A percentile compares a stretch with the other conserved stretches of the same genome.
These are phyloP conservation scores for Xenus cinereus DNA, from an alignment of 2,113 vertebrate species.

Conservation along the genomic window DNA sequence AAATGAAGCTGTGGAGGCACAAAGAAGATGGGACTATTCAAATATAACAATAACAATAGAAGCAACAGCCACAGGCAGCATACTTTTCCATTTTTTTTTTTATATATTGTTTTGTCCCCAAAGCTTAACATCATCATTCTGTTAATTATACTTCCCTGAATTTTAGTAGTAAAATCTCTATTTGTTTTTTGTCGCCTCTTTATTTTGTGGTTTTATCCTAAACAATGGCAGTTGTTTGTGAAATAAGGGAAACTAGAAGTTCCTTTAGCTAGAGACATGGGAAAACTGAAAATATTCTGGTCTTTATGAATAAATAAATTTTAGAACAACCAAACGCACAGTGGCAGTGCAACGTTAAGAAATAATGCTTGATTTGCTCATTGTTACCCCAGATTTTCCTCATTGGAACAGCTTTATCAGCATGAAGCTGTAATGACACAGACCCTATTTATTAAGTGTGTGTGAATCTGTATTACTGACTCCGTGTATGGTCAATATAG, in stretches of 20 bases:
- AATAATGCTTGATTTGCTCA: neutral
- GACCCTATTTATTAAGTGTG: neutral
- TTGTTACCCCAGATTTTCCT: neutral
- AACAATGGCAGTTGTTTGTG: neutral
- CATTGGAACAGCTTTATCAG: neutral
- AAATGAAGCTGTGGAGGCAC: neutral
- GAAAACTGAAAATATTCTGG: neutral
- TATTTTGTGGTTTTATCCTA: neutral
- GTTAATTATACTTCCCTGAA: neutral
- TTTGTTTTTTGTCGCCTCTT: neutral
- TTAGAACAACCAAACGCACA: neutral
- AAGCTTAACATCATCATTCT: neutral
- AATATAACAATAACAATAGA: neutral
- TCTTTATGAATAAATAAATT: neutral
- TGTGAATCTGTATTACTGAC: neutral
- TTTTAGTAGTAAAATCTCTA: neutral
- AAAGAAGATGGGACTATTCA: neutral
- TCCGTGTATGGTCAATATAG: neutral
- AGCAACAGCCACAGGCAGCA: neutral
- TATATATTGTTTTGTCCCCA: neutral
- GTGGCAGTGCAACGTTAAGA: neutral
- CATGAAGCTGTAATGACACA: neutral
- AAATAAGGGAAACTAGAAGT: neutral
- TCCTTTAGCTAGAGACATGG: neutral
- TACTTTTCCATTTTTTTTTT: neutral